phyloP scores from a whole-genome alignment of 2,113 vertebrate species.

The Daubentonia madagascariensis region DNA sequence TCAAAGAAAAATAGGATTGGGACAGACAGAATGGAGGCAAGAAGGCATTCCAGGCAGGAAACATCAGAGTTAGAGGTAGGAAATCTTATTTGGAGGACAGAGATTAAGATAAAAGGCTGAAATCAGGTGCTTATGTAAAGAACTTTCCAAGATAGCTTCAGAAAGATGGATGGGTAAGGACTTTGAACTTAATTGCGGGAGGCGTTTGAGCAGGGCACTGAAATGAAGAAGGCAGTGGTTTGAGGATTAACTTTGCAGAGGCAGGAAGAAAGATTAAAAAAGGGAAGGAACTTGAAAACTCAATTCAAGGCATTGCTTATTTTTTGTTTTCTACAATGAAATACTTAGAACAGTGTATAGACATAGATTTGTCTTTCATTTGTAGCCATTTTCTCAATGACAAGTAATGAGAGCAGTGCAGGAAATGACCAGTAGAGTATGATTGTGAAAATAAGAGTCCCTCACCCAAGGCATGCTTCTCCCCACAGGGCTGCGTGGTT shows the following conservation, averaged over 20 bases:
- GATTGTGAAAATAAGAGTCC: background rate
- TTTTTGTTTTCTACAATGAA: background rate
- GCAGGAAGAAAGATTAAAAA: background rate
- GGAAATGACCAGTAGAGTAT: fast-evolving
- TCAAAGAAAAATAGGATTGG: background rate
- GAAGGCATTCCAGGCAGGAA: background rate
- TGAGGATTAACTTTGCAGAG: background rate
- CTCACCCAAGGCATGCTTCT: background rate
- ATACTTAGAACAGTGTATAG: background rate
- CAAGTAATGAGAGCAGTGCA: background rate
- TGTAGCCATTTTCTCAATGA: background rate
- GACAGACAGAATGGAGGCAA: background rate
- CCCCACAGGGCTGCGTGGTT: fast-evolving
- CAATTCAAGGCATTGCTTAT: background rate
- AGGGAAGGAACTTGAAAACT: background rate
- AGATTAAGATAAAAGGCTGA: background rate
- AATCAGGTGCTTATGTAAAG: background rate
- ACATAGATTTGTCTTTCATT: background rate
- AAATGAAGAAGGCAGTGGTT: background rate
- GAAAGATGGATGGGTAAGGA: background rate
- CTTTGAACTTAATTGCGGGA: no score
- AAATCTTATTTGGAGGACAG: background rate
- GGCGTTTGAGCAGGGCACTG: background rate
- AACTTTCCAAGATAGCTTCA: background rate
- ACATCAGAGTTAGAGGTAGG: background rate